These are phyloP conservation scores for Pangasius sanitwongsei DNA, from an alignment of 2,797 vertebrate species.

Conservation along the genomic window DNA sequence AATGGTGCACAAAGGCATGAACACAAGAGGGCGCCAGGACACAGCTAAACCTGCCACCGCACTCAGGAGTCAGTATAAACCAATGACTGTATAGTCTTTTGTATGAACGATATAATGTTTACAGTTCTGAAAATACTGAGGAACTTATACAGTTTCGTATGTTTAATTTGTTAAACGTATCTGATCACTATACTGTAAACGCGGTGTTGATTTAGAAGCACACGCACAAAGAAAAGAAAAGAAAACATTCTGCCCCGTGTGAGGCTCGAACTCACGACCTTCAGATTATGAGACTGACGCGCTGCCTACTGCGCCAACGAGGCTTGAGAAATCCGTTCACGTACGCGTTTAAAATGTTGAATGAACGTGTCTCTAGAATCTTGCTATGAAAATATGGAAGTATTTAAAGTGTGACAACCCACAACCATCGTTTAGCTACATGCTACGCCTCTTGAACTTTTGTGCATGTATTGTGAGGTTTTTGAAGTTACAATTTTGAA, in stretches of 20 bases:
- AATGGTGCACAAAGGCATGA: neutral
- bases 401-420: neutral
- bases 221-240: neutral
- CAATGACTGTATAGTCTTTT: neutral
- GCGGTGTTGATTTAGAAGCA: neutral
- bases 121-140: neutral
- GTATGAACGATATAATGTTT: neutral
- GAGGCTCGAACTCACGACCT: conserved; percentile 61
- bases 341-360: neutral
- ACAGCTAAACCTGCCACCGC: neutral
- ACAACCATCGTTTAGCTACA: neutral
- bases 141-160: too few relatives aligned
- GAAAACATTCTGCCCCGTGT: conserved; percentile 40
- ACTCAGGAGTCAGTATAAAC: neutral
- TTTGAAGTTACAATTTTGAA: neutral
- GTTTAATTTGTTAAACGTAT: neutral
- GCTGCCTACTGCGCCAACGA: conserved; percentile 58
- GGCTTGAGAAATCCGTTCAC: fast-evolving
- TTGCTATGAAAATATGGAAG: fast-evolving
- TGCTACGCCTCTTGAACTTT: neutral
- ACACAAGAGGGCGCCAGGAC: conserved; percentile 1
- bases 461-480: neutral
- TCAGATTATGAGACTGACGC: conserved; percentile 58
- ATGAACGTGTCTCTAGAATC: neutral
- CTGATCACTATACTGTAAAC: neutral